Percentiles rank a stretch among this genome's conserved stretches.
Evolutionary conservation across 1,140 invertebrate species (phyloP).

Genomic region (Eupeodes corollae): DNA sequence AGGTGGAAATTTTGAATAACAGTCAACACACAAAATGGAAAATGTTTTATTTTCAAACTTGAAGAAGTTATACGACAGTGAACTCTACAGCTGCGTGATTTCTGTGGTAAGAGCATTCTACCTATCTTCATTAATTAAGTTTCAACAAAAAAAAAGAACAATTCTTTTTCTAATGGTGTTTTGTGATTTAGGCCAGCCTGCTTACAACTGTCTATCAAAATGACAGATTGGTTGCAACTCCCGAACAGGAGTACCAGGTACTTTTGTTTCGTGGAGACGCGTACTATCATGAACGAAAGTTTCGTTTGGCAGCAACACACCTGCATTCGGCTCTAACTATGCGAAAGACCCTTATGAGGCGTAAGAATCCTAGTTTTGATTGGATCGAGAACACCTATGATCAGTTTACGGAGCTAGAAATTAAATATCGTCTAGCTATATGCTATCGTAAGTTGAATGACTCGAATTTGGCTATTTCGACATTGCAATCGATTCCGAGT

Average conservation of each 20-base stretch:
- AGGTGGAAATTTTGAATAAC: not conserved
- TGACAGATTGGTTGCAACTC: conserved; percentile 23
- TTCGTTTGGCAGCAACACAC: conserved; percentile 13
- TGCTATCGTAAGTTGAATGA: conserved; percentile 56
- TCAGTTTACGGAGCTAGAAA: conserved; percentile 47
- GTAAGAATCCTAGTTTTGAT: conserved; percentile 17
- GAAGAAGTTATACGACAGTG: conserved; percentile 28
- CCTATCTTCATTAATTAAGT: not conserved
- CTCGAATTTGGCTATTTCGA: conserved; percentile 47
- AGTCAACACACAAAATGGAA: conserved; percentile 17
- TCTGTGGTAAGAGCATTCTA: conserved; percentile 14
- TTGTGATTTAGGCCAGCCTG: conserved; percentile 19
- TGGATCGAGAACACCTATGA: conserved; percentile 28
- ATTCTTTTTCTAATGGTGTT: no score
- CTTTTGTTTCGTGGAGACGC: conserved; percentile 19
- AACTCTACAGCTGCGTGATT: conserved; percentile 27
- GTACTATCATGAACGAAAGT: conserved; percentile 18
- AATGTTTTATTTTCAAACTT: conserved; percentile 23
- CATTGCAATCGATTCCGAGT: conserved; percentile 55
- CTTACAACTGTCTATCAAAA: conserved; percentile 21
- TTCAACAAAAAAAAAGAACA: no score
- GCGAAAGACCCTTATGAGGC: conserved; percentile 17
- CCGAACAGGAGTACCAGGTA: conserved; percentile 28
- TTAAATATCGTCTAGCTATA: conserved; percentile 58
- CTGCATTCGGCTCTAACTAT: conserved; percentile 16